Conservation (phyloP, 1,140 invertebrate genomes). For the Drosophila dunni region DNA sequence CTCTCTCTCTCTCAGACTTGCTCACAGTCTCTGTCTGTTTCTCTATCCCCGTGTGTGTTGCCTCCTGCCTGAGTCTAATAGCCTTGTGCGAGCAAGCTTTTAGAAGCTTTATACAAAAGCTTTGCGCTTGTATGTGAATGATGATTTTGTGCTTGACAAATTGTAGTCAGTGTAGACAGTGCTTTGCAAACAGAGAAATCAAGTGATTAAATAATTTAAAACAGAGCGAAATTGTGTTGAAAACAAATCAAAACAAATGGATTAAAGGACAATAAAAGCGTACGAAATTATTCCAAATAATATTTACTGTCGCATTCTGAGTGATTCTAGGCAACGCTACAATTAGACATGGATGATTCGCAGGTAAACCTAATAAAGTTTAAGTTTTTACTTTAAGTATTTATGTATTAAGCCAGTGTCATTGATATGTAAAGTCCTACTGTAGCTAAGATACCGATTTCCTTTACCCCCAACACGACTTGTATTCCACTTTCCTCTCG, state of each 20-base stretch:
- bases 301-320: slow-evolving; percentile 38
- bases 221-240: background rate
- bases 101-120: slow-evolving; percentile 25
- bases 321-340: slow-evolving; percentile 66
- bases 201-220: slow-evolving; percentile 5
- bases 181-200: slow-evolving; percentile 1
- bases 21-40: background rate
- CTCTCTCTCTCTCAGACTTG: slow-evolving; percentile 35
- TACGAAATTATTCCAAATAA: slow-evolving; percentile 24
- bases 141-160: slow-evolving; percentile 15
- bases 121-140: slow-evolving; percentile 21
- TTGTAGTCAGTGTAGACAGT: slow-evolving; percentile 13
- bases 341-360: slow-evolving; percentile 67
- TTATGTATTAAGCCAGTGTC: background rate
- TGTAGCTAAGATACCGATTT: background rate
- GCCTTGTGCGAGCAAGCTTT: slow-evolving; percentile 23
- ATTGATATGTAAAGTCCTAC: background rate
- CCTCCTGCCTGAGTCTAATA: slow-evolving; percentile 1
- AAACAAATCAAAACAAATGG: slow-evolving; percentile 8
- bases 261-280: slow-evolving; percentile 11
- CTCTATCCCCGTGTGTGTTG: background rate
- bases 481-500: background rate
- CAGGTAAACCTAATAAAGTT: slow-evolving; percentile 60
- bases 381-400: background rate
- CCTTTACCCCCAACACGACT: background rate